Evolutionary conservation across 2,888 invertebrate species (phyloP).

Genomic region (Lasioglossum lativentre): DNA sequence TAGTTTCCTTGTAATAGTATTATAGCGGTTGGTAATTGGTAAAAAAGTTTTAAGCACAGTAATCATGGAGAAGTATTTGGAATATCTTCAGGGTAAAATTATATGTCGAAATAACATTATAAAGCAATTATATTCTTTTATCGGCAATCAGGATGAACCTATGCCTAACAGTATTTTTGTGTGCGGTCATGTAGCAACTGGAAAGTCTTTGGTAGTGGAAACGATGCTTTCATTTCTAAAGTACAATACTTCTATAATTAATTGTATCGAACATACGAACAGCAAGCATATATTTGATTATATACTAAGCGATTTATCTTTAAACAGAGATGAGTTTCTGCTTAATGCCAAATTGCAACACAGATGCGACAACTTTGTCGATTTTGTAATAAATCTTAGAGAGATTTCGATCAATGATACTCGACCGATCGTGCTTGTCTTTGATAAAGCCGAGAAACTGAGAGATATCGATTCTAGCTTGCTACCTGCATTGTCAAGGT

Average conservation of each 20-base stretch:
- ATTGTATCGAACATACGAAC: slow-evolving; percentile 93
- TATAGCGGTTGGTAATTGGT: slow-evolving; percentile 1
- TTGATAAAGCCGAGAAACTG: slow-evolving; percentile 93
- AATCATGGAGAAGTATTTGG: slow-evolving; percentile 85
- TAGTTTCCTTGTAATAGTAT: slow-evolving; percentile 1
- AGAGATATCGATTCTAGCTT: slow-evolving; percentile 91
- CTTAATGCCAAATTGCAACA: slow-evolving; percentile 82
- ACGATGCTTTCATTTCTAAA: slow-evolving; percentile 87
- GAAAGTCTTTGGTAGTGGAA: slow-evolving; percentile 91
- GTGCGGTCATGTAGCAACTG: slow-evolving; percentile 93
- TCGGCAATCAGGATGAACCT: slow-evolving; percentile 87
- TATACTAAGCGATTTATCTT: slow-evolving; percentile 88
- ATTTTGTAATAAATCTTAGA: slow-evolving; percentile 87
- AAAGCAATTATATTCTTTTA: slow-evolving; percentile 85
- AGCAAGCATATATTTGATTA: slow-evolving; percentile 91
- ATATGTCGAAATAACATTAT: slow-evolving; percentile 86
- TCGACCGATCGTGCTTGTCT: slow-evolving; percentile 88
- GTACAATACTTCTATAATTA: slow-evolving; percentile 88
- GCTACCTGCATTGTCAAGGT: slow-evolving; percentile 89
- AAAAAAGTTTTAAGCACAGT: slow-evolving; percentile 15
- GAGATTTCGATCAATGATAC: slow-evolving; percentile 79
- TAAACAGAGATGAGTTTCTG: slow-evolving; percentile 82
- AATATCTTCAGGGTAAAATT: slow-evolving; percentile 80
- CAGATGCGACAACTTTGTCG: slow-evolving; percentile 90
- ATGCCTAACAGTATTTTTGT: slow-evolving; percentile 90